A percentile compares a stretch with the other conserved stretches of the same genome.
These are phyloP conservation scores for Polyommatus iphigenia DNA, from an alignment of 2,888 invertebrate species.

Conservation along the genomic window DNA sequence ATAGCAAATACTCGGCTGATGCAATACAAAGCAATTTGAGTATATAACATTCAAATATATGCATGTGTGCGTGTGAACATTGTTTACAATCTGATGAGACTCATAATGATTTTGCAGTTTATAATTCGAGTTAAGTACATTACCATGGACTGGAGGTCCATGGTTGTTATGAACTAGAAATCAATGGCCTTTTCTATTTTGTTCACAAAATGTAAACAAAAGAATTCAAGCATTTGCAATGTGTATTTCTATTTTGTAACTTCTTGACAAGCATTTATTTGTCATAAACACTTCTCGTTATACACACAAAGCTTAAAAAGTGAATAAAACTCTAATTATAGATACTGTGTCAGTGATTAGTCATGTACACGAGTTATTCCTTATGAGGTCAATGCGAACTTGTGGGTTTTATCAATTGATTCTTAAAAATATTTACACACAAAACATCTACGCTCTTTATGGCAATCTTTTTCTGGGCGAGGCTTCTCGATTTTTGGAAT, in stretches of 20 bases:
- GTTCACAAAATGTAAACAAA: neutral
- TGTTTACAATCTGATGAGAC: slow-evolving; percentile 24
- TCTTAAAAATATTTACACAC: slow-evolving; percentile 2
- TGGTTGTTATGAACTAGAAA: neutral
- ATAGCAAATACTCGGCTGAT: neutral
- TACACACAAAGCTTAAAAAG: neutral
- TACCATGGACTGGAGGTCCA: neutral
- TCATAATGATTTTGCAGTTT: slow-evolving; percentile 19
- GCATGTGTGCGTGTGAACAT: slow-evolving; percentile 12
- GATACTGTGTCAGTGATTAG: neutral
- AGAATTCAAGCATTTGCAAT: neutral
- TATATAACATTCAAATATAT: neutral
- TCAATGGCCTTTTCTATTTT: neutral
- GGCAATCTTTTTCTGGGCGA: too few species aligned
- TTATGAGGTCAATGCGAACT: neutral
- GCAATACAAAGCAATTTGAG: slow-evolving; percentile 18
- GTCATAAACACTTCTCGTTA: neutral
- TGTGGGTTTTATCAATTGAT: neutral
- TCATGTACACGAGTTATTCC: neutral
- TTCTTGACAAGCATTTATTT: too few species aligned
- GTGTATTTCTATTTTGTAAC: neutral
- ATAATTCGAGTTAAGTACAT: neutral
- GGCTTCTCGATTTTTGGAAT: too few species aligned
- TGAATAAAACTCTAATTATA: neutral
- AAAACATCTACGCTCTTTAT: too few species aligned